A percentile compares a stretch with the other conserved stretches of the same genome.
These are phyloP conservation scores for Ecdyonurus torrentis DNA, from an alignment of 2,888 invertebrate species.

Conservation along the genomic window DNA sequence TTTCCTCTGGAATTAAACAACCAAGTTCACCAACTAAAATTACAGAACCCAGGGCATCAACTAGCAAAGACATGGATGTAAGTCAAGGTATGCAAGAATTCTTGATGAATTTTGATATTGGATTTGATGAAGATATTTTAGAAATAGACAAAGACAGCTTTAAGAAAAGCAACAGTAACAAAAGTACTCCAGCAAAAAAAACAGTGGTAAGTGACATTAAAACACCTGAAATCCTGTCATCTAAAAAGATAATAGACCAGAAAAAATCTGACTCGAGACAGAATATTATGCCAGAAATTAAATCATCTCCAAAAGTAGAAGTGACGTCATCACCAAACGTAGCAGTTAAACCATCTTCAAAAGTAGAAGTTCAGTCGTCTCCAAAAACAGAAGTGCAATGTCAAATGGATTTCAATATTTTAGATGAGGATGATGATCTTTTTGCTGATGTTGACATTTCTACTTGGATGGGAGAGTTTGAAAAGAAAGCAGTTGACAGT, in stretches of 20 bases:
- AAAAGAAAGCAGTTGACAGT: too few relatives aligned
- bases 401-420: neutral
- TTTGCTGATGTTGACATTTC: neutral
- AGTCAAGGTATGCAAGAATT: neutral
- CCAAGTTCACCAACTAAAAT: too few relatives aligned
- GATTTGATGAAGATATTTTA: neutral
- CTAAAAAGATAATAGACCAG: too few relatives aligned
- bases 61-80: neutral
- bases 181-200: neutral
- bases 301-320: neutral
- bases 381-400: neutral
- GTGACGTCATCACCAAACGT: too few relatives aligned
- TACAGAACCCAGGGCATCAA: neutral
- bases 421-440: neutral
- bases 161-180: too few relatives aligned
- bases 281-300: neutral
- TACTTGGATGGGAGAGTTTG: neutral
- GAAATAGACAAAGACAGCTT: neutral
- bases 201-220: neutral
- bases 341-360: too few relatives aligned
- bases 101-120: neutral
- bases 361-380: neutral
- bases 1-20: too few relatives aligned
- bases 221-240: neutral
- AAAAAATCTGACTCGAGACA: neutral